A percentile compares a stretch with the other conserved stretches of the same genome.
phyloP scores from a whole-genome alignment of 2,113 vertebrate genomes.

The Raja brachyura region DNA sequence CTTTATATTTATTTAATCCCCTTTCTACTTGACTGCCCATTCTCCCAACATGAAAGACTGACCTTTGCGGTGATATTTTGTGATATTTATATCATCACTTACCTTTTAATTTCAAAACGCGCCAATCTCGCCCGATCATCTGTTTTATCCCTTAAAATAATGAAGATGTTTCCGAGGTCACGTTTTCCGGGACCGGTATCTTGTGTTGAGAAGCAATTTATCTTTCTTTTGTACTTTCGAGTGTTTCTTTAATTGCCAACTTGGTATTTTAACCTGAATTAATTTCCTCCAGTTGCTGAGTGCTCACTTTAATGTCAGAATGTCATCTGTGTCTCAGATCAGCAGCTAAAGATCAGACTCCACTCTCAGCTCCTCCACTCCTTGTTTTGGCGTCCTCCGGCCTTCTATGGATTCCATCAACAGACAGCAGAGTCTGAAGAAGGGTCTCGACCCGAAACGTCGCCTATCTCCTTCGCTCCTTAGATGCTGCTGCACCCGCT shows the following conservation, averaged over 20 bases:
- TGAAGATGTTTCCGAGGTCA: not conserved
- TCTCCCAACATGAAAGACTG: not conserved
- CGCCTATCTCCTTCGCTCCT: no score
- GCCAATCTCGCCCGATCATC: not conserved
- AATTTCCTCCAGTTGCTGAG: not conserved
- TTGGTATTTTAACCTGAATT: slow-evolving; percentile 35
- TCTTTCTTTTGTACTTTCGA: slow-evolving; percentile 3
- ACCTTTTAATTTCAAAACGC: slow-evolving; percentile 6
- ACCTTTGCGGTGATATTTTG: slow-evolving; percentile 17
- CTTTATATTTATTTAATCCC: not conserved
- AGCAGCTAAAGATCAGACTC: no score
- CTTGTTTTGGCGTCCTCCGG: not conserved
- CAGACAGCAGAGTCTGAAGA: no score
- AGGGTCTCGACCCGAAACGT: no score
- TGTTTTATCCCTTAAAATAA: not conserved
- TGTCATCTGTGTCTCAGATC: not conserved
- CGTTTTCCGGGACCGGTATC: not conserved
- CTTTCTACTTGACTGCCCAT: slow-evolving; percentile 23
- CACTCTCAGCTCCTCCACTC: not conserved
- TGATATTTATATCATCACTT: slow-evolving; percentile 33
- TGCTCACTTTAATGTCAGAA: not conserved
- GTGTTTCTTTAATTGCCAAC: slow-evolving; percentile 28
- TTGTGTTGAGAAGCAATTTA: slow-evolving; percentile 2
- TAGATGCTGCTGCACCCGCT: no score
- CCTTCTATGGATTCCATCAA: not conserved